A percentile compares a stretch with the other conserved stretches of the same genome.
Evolutionary conservation across 2,113 vertebrate genomes (phyloP).

Genomic region (Platycercus adscitus): DNA sequence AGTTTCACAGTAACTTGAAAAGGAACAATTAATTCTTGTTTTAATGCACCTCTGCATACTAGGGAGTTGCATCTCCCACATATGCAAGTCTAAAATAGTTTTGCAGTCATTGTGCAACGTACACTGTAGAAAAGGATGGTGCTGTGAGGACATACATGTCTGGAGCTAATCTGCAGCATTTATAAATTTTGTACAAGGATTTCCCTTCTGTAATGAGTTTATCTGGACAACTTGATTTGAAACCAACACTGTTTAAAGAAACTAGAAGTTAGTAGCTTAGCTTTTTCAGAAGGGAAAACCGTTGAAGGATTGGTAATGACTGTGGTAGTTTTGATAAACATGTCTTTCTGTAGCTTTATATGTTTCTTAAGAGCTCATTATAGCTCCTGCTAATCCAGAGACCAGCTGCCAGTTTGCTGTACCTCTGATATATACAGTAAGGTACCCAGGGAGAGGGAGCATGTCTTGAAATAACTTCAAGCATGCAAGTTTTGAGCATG

Average conservation of each 20-base stretch:
- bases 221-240: not conserved
- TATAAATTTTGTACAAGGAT: not conserved
- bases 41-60: not conserved
- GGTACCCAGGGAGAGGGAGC: not conserved
- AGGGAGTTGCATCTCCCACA: not conserved
- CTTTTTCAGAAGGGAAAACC: not conserved
- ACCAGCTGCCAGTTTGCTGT: not conserved
- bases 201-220: not conserved
- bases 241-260: not conserved
- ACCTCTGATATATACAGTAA: accelerated
- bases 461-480: not conserved
- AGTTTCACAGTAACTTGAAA: not conserved
- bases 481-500: not conserved
- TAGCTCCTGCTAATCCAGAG: not conserved
- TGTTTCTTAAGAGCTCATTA: not conserved
- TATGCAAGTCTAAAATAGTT: not conserved
- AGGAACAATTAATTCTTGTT: not conserved
- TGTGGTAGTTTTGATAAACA: not conserved
- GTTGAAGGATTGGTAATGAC: not conserved
- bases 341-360: not conserved
- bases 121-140: not conserved
- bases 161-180: not conserved
- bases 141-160: not conserved
- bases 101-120: not conserved
- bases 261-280: not conserved